Base-by-base conservation (phyloP, 2,888 invertebrate genomes). In the Andrena flavipes region DNA sequence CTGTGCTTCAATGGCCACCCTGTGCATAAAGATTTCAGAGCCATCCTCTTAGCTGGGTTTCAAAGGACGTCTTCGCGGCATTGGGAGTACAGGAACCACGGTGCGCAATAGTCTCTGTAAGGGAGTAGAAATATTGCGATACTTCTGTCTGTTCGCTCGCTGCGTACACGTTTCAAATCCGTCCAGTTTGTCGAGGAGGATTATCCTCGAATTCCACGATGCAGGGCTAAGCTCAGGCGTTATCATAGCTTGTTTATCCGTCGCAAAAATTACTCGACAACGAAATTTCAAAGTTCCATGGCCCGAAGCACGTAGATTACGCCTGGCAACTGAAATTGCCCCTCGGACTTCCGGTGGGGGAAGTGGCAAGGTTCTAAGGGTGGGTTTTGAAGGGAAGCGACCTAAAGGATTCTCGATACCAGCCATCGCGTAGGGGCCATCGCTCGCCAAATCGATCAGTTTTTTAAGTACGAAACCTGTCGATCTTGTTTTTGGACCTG, bases 241-340 rank as follows among this genome's bases (percentile, higher is more conserved):
- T 26, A 33, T 72, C 62, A 10, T 30, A 20, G 30, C 20, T n/a
- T 33, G 71, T 63, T 72, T 72, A 30, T 10, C 49, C 33, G 51
- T n/a, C 5, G 33, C 23, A 48, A 56, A 54, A 68, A 71, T 72
- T 73, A 29, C 51, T 42, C 13, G 30, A 54, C n/a, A 48, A 42
- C 33, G 48, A 62, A 76, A 79, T 85, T 73, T 64, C 70, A 67
- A 68, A 60, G 62, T 63, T 56, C 29, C 35, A 29, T 30, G 48
- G 54, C 60, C 49, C 49, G n/a, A 20, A 26, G 62, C 65, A 73
- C 70, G 73, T 69, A 73, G 54, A 62, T 33, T 49, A 83, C 72
- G 69, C 65, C 16, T 65, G 65, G 68, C 65, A 33, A 56, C 20
- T 60, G 79, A 83, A 77, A 77, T 84, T 77, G 74, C 81, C 67